Conservation (phyloP, 1,140 invertebrate genomes). For the Heterodera carotae region DNA sequence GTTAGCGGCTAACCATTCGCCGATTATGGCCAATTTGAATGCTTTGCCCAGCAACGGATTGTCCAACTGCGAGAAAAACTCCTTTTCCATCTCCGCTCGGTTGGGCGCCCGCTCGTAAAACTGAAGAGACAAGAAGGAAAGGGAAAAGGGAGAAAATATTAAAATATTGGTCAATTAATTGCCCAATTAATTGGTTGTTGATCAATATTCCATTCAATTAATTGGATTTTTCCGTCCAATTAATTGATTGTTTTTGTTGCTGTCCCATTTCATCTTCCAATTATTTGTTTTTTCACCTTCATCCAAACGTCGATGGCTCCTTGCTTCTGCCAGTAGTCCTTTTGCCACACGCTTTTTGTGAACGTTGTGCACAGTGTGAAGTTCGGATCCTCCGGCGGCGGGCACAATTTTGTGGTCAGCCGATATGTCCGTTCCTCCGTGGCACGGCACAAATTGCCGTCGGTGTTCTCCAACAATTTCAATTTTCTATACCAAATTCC, state of each 20-base stretch:
- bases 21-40: slow-evolving; percentile 65
- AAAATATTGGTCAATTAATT: no score
- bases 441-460: slow-evolving; percentile 63
- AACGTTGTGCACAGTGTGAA: slow-evolving; percentile 64
- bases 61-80: slow-evolving; percentile 64
- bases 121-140: no score
- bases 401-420: slow-evolving; percentile 54
- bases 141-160: no score
- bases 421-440: slow-evolving; percentile 63
- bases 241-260: background rate
- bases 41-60: slow-evolving; percentile 64
- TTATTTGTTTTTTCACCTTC: slow-evolving; percentile 38
- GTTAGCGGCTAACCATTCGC: slow-evolving; percentile 64
- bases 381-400: slow-evolving; percentile 64
- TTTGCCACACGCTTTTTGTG: slow-evolving; percentile 65
- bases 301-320: slow-evolving; percentile 63
- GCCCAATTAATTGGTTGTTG: no score
- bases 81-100: slow-evolving; percentile 60
- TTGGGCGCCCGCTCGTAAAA: slow-evolving; percentile 63
- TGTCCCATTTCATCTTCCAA: background rate
- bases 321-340: slow-evolving; percentile 65
- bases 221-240: background rate
- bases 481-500: slow-evolving; percentile 48
- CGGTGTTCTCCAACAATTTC: slow-evolving; percentile 64
- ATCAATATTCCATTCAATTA: no score